A percentile compares a stretch with the other conserved stretches of the same genome.
Conservation (phyloP, 37 sponge, comb jelly and placozoan species). For the Bolinopsis microptera region DNA sequence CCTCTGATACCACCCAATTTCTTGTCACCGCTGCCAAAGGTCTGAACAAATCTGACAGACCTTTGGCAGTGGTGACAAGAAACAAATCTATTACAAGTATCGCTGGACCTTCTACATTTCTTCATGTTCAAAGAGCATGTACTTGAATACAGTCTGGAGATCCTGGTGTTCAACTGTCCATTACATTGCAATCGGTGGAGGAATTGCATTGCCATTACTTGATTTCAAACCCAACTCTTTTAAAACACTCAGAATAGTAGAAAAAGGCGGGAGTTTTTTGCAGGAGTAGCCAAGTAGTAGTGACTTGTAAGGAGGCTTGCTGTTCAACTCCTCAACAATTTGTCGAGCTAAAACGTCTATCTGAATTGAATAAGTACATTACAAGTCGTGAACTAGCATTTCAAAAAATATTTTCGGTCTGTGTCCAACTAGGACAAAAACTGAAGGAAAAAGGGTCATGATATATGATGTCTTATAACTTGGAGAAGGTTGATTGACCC, state of each 20-base stretch:
- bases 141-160: no score
- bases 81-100: no score
- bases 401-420: no score
- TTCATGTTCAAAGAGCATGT: no score
- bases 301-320: not conserved
- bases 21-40: not conserved
- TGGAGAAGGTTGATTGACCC: no score
- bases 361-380: not conserved
- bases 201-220: not conserved
- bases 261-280: not conserved
- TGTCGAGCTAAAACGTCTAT: slow-evolving; percentile 24
- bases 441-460: no score
- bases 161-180: no score
- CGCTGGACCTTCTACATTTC: no score
- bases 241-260: not conserved
- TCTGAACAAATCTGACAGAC: not conserved
- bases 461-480: no score
- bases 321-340: not conserved
- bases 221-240: not conserved
- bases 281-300: not conserved
- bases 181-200: not conserved
- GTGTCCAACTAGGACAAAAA: no score
- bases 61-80: no score
- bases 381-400: no score
- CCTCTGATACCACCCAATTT: not conserved